Evolutionary conservation across 2,888 invertebrate species (phyloP).

Genomic region (Macrophya annulata): DNA sequence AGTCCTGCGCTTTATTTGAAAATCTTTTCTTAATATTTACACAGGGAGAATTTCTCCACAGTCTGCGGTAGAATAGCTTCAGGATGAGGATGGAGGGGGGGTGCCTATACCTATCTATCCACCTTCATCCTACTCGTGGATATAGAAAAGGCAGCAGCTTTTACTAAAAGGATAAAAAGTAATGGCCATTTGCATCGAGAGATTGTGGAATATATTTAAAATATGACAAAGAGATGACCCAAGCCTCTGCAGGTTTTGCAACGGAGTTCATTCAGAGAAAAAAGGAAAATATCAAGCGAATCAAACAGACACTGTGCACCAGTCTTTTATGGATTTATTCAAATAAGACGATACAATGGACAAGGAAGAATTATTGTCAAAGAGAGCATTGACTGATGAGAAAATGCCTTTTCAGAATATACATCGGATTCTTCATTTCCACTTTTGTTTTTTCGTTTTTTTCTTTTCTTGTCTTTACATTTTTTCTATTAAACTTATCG

Average conservation of each 20-base stretch:
- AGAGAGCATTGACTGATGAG: not conserved
- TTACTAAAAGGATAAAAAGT: not conserved
- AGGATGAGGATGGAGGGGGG: not conserved
- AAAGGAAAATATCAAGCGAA: constrained; percentile 1
- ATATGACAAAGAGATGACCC: constrained; percentile 26
- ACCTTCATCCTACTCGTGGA: not conserved
- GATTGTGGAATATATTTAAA: not conserved
- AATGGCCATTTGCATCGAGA: constrained; percentile 20
- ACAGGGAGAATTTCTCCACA: not conserved
- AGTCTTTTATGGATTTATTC: constrained; percentile 36
- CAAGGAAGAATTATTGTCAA: not conserved
- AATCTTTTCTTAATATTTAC: constrained; percentile 37
- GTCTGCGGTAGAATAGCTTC: not conserved
- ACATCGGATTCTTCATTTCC: not conserved
- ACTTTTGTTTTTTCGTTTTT: not conserved
- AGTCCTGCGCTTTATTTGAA: constrained; percentile 46
- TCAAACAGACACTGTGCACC: not conserved
- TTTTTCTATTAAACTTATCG: not conserved
- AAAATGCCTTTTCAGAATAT: not conserved
- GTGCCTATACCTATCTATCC: too few relatives aligned
- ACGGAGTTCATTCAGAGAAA: not conserved
- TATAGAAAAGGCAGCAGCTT: constrained; percentile 20
- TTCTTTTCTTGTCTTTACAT: too few relatives aligned
- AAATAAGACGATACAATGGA: constrained; percentile 3
- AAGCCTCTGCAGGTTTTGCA: not conserved